Evolutionary conservation across 2,113 vertebrate species (phyloP).

Genomic region (Crotalus viridis): DNA sequence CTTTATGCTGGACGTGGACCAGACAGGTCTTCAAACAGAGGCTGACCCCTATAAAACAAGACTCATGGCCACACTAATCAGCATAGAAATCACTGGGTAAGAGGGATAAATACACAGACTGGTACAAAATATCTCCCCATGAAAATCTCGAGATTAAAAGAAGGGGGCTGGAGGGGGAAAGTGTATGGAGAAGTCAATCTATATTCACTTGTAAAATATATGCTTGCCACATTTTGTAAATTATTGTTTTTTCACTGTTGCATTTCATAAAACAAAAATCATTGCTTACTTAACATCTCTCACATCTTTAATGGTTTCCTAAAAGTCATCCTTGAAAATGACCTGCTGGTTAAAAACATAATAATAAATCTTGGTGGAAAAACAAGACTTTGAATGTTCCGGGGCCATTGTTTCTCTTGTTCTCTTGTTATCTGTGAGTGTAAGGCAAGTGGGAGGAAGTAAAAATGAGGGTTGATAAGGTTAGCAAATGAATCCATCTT

Average conservation of each 20-base stretch:
- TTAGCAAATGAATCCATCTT: constrained; percentile 11
- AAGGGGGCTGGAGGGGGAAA: not conserved
- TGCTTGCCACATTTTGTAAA: constrained; percentile 35
- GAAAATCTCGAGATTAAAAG: not conserved
- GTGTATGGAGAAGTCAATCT: constrained; percentile 39
- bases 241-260: constrained; percentile 49
- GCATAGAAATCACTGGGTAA: not conserved
- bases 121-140: not conserved
- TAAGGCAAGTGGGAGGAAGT: constrained; percentile 5
- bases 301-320: constrained; percentile 40
- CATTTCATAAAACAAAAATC: constrained; percentile 19
- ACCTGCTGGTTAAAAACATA: constrained; percentile 51
- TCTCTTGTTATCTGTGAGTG: not conserved
- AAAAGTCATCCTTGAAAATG: constrained; percentile 63
- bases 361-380: constrained; percentile 44
- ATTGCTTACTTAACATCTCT: constrained; percentile 24
- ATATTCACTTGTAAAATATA: constrained; percentile 47
- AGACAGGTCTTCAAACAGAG: not conserved
- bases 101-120: not conserved
- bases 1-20: not conserved
- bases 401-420: not conserved
- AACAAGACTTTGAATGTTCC: not conserved
- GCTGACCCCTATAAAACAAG: not conserved
- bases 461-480: constrained; percentile 11
- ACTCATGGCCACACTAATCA: not conserved